These are phyloP conservation scores for Vimba vimba DNA, from an alignment of 2,113 vertebrate genomes.

Conservation along the genomic window DNA sequence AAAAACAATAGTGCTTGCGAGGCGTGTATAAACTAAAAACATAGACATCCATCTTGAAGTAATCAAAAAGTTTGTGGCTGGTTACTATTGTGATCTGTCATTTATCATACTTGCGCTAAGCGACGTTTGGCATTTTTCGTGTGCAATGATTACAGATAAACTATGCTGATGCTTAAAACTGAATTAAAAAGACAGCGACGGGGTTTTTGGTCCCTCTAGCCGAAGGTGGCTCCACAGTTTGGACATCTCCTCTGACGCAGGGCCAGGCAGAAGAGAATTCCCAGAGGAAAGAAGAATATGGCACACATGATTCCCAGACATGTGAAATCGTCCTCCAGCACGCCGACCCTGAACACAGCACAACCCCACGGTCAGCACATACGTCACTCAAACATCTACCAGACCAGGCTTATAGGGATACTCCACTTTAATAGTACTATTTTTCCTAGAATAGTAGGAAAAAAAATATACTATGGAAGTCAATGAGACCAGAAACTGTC, in stretches of 20 bases:
- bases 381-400: neutral
- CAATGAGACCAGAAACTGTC: too few relatives aligned
- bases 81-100: constrained; percentile 18
- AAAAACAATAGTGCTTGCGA: constrained; percentile 10
- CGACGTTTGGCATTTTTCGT: constrained; percentile 63
- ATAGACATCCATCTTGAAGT: neutral
- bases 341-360: constrained; percentile 85
- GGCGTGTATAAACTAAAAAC: neutral
- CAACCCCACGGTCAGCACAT: neutral
- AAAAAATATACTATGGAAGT: too few relatives aligned
- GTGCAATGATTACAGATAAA: constrained; percentile 46
- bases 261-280: constrained; percentile 95
- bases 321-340: constrained; percentile 97
- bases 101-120: constrained; percentile 17
- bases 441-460: too few relatives aligned
- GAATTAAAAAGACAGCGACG: constrained; percentile 36
- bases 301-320: constrained; percentile 94
- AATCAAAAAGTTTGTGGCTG: constrained; percentile 3
- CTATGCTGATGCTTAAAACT: constrained; percentile 35
- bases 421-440: too few relatives aligned
- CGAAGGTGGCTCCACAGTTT: constrained; percentile 94
- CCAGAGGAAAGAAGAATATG: constrained; percentile 95
- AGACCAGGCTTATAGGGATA: too few relatives aligned
- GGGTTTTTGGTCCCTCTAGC: constrained; percentile 81
- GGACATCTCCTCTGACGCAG: constrained; percentile 95